These are phyloP conservation scores for Tolmerus cingulatus DNA, from an alignment of 2,888 invertebrate genomes.

Conservation along the genomic window DNA sequence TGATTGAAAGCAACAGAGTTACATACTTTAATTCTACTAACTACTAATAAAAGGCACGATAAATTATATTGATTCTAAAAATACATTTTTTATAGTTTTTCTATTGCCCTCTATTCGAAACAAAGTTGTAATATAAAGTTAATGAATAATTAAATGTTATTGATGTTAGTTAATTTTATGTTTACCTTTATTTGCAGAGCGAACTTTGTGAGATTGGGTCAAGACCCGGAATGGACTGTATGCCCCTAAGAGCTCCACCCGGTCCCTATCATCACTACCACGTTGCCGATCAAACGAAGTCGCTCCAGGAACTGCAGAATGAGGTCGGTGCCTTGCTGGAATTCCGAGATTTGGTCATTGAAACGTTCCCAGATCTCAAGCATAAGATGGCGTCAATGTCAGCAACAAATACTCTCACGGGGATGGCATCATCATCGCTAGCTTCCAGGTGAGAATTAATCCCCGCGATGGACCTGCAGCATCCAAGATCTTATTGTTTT, in stretches of 20 bases:
- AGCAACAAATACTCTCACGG: conserved; percentile 63
- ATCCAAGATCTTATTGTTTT: neutral
- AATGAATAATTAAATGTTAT: neutral
- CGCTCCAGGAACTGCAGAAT: conserved; percentile 91
- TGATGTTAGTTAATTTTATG: neutral
- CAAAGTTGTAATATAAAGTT: neutral
- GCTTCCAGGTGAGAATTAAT: conserved; percentile 54
- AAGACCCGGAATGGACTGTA: conserved; percentile 81
- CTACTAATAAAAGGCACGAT: too few species aligned
- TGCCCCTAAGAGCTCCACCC: conserved; percentile 76
- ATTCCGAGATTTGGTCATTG: conserved; percentile 93
- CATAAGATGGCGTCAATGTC: conserved; percentile 81
- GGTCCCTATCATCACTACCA: conserved; percentile 82
- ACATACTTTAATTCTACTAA: too few species aligned
- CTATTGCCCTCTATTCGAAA: too few species aligned
- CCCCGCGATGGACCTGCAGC: neutral
- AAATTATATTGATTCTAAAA: too few species aligned
- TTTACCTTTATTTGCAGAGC: conserved; percentile 49
- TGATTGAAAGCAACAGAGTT: too few species aligned
- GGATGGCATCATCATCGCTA: conserved; percentile 59
- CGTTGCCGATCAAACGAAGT: conserved; percentile 88
- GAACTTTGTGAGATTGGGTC: conserved; percentile 63
- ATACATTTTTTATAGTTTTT: too few species aligned
- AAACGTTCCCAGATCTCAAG: conserved; percentile 90
- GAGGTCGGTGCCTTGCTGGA: conserved; percentile 90